Evolutionary conservation across 2,888 invertebrate species (phyloP).

Genomic region (Ophion slaviceki): DNA sequence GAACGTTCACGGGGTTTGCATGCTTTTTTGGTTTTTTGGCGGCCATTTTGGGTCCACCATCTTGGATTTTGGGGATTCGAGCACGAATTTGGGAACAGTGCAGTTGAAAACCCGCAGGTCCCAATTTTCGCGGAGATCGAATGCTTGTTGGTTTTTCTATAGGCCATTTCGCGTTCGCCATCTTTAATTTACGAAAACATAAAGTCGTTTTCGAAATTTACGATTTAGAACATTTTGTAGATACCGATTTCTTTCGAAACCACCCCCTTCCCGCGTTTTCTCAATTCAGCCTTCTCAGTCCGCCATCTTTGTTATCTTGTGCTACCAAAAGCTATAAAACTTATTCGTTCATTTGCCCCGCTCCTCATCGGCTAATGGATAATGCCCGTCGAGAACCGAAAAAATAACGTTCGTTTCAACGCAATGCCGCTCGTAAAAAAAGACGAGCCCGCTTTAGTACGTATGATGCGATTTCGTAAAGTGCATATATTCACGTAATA

Average conservation of each 20-base stretch:
- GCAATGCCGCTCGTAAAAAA: slow-evolving; percentile 32
- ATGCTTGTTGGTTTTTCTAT: not conserved
- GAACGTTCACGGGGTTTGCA: too few species aligned
- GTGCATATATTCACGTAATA: slow-evolving; percentile 49
- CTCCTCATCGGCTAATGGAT: too few species aligned
- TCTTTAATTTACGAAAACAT: not conserved
- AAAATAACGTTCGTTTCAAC: not conserved
- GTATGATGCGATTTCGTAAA: slow-evolving; percentile 20
- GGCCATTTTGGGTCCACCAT: not conserved
- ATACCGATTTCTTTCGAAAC: too few species aligned
- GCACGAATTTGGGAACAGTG: not conserved
- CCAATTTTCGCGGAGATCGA: not conserved
- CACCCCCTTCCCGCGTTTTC: too few species aligned
- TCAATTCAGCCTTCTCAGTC: too few species aligned
- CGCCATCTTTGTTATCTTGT: too few species aligned
- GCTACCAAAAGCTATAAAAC: too few species aligned
- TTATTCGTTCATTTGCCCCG: too few species aligned
- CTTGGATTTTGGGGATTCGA: not conserved
- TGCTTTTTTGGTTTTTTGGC: too few species aligned
- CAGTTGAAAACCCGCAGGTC: not conserved
- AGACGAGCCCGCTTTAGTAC: slow-evolving; percentile 23
- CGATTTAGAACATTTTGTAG: too few species aligned
- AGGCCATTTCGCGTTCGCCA: not conserved
- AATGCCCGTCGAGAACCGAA: not conserved
- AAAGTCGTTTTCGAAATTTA: not conserved